Base-by-base conservation (phyloP, 2,888 invertebrate species). In the Phania funesta region DNA sequence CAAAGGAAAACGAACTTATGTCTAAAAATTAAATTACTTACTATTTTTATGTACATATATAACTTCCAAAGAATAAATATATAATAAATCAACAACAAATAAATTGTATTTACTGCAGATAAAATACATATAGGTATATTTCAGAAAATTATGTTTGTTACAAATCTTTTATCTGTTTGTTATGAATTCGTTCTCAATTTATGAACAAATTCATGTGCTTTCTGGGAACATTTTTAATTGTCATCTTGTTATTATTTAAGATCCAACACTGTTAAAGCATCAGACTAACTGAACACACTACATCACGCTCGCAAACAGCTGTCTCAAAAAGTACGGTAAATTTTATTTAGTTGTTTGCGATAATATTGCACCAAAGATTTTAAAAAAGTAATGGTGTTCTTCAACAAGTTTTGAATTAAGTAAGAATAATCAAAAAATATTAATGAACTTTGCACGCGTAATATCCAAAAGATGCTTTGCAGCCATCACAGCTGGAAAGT, bases 401-500 rank as follows among this genome's bases (percentile, higher is more conserved):
- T 52, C 0, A 20, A 41, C 29, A 32, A 1, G 20, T 18, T 41
- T 13, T 46, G 29, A 62, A 64, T 20, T 35, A 52, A 75, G 46
- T 35, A 52, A 75, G 46, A 48, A 35, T 5, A 52, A 44, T 52
- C 65, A 20, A 38, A 62, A 8, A 3, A 35, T 26, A 64, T 24
- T 32, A 80, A 85, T 85, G 85, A 85, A 84, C 60, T 82, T 85
- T 44, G 74, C 67, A n/a, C 62, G 84, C 11, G 18, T 75, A 16
- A 13, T 73, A 8, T 18, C 82, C 7, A 50, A 22, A 24, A 70
- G 41, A 20, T 46, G 77, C 16, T 46, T 67, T 20, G 26, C 46
- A 9, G 62, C 70, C n/a, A 13, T 80, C 8, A 62, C 76, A 44
- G 3, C 76, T 48, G 65, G 58, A 18, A 68, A 24, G 67, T 65